phyloP scores from a whole-genome alignment of 2,113 vertebrate genomes.

The Pseudopipra pipra region DNA sequence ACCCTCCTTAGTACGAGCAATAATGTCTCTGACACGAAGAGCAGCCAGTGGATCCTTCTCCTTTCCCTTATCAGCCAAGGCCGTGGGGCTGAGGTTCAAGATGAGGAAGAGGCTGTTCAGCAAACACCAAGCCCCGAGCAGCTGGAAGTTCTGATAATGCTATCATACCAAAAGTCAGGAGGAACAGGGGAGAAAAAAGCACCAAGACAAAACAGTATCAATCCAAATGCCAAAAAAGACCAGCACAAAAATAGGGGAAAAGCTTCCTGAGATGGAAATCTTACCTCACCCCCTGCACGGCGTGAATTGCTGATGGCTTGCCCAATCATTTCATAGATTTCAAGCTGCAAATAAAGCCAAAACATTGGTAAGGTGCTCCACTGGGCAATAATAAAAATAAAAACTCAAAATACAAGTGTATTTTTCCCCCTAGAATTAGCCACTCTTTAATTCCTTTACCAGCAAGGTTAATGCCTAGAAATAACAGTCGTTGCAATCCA shows the following conservation, averaged over 20 bases:
- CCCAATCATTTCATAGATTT: slow-evolving; percentile 99
- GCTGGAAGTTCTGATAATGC: slow-evolving; percentile 99
- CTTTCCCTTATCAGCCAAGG: slow-evolving; percentile 96
- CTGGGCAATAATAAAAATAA: neutral
- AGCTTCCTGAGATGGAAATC: neutral
- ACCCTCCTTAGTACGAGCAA: slow-evolving; percentile 91
- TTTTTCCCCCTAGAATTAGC: neutral
- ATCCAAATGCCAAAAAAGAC: neutral
- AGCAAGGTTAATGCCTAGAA: neutral
- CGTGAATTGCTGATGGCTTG: slow-evolving; percentile 95
- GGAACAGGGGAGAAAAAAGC: neutral
- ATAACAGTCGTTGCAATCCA: neutral
- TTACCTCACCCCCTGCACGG: slow-evolving; percentile 94
- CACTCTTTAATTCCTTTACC: neutral
- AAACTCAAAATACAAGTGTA: neutral
- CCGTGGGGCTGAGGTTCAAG: slow-evolving; percentile 93
- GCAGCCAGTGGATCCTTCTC: slow-evolving; percentile 97
- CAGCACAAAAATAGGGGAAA: neutral
- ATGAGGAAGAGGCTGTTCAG: slow-evolving; percentile 98
- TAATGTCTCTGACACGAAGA: slow-evolving; percentile 92
- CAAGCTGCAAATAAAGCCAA: slow-evolving; percentile 81
- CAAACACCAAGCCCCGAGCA: slow-evolving; percentile 97
- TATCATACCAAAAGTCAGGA: slow-evolving; percentile 43
- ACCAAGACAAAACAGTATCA: neutral
- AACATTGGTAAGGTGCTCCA: neutral